Evolutionary conservation across 1,140 invertebrate genomes (phyloP).

Genomic region (Drosophila tropicalis): DNA sequence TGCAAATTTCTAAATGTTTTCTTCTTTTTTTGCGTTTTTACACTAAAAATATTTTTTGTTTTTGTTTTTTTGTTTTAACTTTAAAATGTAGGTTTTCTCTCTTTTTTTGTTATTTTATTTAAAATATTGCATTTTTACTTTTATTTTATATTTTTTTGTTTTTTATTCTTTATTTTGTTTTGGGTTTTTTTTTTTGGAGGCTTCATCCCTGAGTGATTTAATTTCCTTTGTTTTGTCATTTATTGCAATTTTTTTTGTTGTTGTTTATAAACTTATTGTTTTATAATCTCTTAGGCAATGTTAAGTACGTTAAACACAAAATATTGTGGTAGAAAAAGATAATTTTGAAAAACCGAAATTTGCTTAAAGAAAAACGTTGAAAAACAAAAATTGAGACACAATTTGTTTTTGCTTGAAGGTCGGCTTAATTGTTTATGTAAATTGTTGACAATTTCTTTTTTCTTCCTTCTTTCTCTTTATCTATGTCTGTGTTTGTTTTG

Average conservation of each 20-base stretch:
- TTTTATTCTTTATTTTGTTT: conserved; percentile 42
- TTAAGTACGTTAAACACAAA: conserved; percentile 43
- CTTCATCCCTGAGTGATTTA: conserved; percentile 82
- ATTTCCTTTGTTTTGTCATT: conserved; percentile 81
- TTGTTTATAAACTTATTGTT: conserved; percentile 78
- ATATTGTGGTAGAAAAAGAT: conserved; percentile 18
- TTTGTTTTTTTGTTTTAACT: conserved; percentile 71
- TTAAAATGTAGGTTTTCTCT: conserved; percentile 65
- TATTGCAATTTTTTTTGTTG: conserved; percentile 73
- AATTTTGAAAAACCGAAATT: conserved; percentile 39
- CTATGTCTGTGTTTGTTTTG: conserved; percentile 39
- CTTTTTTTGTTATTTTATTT: conserved; percentile 60
- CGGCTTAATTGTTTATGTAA: conserved; percentile 66
- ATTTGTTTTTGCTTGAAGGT: conserved; percentile 44
- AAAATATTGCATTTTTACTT: conserved; percentile 80
- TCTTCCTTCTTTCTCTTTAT: conserved; percentile 1
- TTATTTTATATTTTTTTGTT: conserved; percentile 42
- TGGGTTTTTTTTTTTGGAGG: conserved; percentile 76
- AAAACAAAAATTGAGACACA: conserved; percentile 6
- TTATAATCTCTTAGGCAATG: conserved; percentile 75
- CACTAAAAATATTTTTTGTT: conserved; percentile 22
- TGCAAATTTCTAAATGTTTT: conserved; percentile 75
- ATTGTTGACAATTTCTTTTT: conserved; percentile 31
- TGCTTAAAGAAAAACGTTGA: conserved; percentile 46
- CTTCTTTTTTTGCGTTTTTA: conserved; percentile 39